Evolutionary conservation across 1,140 invertebrate genomes (phyloP).

Genomic region (Procambarus virginalis): DNA sequence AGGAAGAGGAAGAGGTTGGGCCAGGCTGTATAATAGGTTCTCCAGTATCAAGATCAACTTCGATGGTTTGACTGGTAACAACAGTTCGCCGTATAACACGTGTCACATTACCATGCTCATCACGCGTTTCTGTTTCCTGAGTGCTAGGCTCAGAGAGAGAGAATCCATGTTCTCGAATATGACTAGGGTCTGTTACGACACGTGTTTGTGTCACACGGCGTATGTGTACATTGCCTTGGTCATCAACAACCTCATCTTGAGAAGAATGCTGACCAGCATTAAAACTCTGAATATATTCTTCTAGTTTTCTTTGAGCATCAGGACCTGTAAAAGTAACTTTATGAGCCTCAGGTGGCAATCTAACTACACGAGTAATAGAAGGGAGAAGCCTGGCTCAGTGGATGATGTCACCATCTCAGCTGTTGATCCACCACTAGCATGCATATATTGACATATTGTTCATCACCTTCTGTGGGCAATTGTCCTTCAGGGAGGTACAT

Average conservation of each 20-base stretch:
- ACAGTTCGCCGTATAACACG: slow-evolving; percentile 69
- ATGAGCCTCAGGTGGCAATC: slow-evolving; percentile 76
- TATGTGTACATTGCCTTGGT: slow-evolving; percentile 76
- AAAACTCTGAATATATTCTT: slow-evolving; percentile 76
- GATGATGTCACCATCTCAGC: slow-evolving; percentile 35
- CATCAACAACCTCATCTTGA: slow-evolving; percentile 76
- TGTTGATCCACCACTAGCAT: slow-evolving; percentile 46
- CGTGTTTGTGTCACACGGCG: slow-evolving; percentile 76
- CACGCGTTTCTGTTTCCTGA: slow-evolving; percentile 57
- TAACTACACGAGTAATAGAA: slow-evolving; percentile 73
- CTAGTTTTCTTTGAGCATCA: slow-evolving; percentile 76
- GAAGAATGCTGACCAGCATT: slow-evolving; percentile 76
- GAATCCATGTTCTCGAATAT: slow-evolving; percentile 70
- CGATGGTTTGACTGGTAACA: slow-evolving; percentile 66
- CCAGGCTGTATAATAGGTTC: slow-evolving; percentile 57
- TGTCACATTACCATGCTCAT: slow-evolving; percentile 70
- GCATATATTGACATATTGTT: slow-evolving; percentile 32
- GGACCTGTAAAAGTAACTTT: slow-evolving; percentile 78
- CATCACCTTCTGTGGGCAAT: slow-evolving; percentile 49
- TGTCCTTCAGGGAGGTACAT: slow-evolving; percentile 68
- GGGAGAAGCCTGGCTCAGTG: slow-evolving; percentile 63
- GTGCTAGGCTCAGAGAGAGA: slow-evolving; percentile 57
- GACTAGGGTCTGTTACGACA: slow-evolving; percentile 73
- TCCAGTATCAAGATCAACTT: slow-evolving; percentile 69
- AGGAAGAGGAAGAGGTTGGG: slow-evolving; percentile 38